A percentile compares a stretch with the other conserved stretches of the same genome.
These are phyloP conservation scores for Drosophila mayri DNA, from an alignment of 1,140 invertebrate genomes.

Conservation along the genomic window DNA sequence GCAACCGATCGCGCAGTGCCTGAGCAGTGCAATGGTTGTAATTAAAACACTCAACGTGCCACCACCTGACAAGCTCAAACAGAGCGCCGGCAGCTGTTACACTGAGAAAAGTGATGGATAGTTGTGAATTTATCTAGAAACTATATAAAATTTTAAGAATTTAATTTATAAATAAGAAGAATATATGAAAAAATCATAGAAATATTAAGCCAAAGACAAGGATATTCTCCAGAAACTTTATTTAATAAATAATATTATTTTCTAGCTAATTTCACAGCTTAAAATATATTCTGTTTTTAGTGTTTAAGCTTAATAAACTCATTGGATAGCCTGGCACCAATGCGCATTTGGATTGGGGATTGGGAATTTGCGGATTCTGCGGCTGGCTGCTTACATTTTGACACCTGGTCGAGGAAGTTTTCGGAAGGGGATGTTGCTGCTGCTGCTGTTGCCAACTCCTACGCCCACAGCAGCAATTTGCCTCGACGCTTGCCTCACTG, in stretches of 20 bases:
- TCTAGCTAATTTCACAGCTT: background rate
- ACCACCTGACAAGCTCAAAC: conserved; percentile 46
- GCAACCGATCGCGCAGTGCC: conserved; percentile 24
- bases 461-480: conserved; percentile 58
- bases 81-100: conserved; percentile 34
- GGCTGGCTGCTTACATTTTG: conserved; percentile 44
- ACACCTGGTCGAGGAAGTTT: conserved; percentile 49
- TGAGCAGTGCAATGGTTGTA: conserved; percentile 28
- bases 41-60: conserved; percentile 64
- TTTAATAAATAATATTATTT: background rate
- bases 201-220: background rate
- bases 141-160: background rate
- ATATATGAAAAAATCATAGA: background rate
- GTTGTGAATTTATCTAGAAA: too few relatives aligned
- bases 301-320: conserved; percentile 53
- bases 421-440: conserved; percentile 20
- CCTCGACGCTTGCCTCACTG: conserved; percentile 42
- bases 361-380: conserved; percentile 22
- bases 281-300: background rate
- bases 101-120: background rate
- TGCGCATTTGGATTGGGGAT: conserved; percentile 35
- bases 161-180: background rate
- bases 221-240: too few relatives aligned
- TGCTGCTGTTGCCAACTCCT: conserved; percentile 16
- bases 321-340: conserved; percentile 49